Conservation (phyloP, 2,113 vertebrate species). For the Alethe castanea region DNA sequence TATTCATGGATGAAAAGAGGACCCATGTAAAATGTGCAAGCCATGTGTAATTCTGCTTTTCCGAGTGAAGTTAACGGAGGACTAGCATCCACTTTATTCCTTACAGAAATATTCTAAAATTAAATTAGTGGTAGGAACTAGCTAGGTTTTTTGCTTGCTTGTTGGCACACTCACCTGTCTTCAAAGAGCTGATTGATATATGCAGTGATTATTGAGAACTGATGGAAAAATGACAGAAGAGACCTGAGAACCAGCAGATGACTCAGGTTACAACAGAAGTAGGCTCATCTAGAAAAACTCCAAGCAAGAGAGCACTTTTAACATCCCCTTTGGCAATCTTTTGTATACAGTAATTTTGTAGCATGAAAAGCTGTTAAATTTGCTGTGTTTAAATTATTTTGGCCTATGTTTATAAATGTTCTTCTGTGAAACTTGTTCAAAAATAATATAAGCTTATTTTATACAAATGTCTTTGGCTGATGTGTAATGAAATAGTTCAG, state of each 20-base stretch:
- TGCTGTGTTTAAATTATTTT: constrained; percentile 76
- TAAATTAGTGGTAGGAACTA: neutral
- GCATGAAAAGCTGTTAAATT: constrained; percentile 70
- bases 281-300: constrained; percentile 43
- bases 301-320: constrained; percentile 70
- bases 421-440: constrained; percentile 73
- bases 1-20: constrained; percentile 11
- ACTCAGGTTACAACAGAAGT: constrained; percentile 27
- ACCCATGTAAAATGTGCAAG: constrained; percentile 25
- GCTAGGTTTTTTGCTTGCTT: constrained; percentile 11
- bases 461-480: constrained; percentile 45
- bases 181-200: constrained; percentile 3
- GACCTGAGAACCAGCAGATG: constrained; percentile 2
- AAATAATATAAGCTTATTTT: constrained; percentile 77
- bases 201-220: neutral
- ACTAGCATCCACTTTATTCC: constrained; percentile 5
- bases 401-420: constrained; percentile 68
- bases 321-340: constrained; percentile 61
- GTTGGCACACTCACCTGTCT: neutral
- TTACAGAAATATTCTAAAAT: constrained; percentile 1
- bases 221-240: neutral
- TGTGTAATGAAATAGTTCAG: neutral
- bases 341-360: constrained; percentile 74
- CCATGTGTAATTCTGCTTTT: constrained; percentile 36
- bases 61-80: neutral